These are phyloP conservation scores for Latheticus oryzae DNA, from an alignment of 2,888 invertebrate species.

Conservation along the genomic window DNA sequence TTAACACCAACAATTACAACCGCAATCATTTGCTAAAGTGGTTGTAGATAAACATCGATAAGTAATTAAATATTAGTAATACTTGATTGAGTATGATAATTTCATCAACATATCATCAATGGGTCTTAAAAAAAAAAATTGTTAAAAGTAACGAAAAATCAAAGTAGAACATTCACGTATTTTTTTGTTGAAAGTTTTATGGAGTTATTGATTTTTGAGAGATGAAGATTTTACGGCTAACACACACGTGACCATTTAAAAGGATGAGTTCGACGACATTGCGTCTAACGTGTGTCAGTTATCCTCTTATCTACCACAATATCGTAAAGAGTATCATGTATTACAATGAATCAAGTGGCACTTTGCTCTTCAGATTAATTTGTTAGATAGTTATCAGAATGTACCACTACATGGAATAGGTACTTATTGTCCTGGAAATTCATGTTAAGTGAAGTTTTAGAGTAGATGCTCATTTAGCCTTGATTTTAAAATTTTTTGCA, in stretches of 20 bases:
- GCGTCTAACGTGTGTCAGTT: slow-evolving; percentile 32
- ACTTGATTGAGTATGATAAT: too few relatives aligned
- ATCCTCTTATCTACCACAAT: slow-evolving; percentile 37
- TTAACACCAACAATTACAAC: slow-evolving; percentile 55
- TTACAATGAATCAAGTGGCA: slow-evolving; percentile 25
- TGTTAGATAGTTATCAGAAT: slow-evolving; percentile 1
- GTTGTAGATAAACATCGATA: slow-evolving; percentile 35
- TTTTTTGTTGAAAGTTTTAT: too few relatives aligned
- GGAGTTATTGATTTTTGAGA: too few relatives aligned
- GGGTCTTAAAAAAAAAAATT: too few relatives aligned
- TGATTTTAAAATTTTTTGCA: background rate
- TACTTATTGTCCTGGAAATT: too few relatives aligned
- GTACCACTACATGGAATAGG: too few relatives aligned
- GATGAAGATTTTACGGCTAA: too few relatives aligned
- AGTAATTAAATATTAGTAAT: slow-evolving; percentile 16
- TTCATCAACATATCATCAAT: background rate
- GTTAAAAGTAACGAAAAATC: background rate
- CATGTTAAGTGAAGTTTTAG: background rate
- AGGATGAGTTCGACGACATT: slow-evolving; percentile 12
- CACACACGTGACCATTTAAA: slow-evolving; percentile 30
- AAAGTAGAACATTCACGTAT: too few relatives aligned
- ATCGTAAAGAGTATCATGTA: slow-evolving; percentile 19
- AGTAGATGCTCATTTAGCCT: background rate
- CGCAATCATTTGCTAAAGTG: slow-evolving; percentile 33
- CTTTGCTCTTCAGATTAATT: slow-evolving; percentile 16